Evolutionary conservation across 2,113 vertebrate genomes (phyloP).

Genomic region (Stegastes partitus): DNA sequence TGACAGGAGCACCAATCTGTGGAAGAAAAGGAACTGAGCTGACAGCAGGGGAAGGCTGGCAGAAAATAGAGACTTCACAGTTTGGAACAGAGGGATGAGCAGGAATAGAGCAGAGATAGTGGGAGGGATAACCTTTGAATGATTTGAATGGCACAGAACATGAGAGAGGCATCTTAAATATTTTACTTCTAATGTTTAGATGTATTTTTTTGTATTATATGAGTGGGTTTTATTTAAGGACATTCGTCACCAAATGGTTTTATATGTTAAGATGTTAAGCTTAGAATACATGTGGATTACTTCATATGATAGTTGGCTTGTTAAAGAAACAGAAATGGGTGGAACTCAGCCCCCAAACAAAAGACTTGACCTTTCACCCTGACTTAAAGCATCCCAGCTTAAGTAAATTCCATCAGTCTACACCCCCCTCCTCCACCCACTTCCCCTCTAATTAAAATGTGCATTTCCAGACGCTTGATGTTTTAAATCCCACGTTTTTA

Average conservation of each 20-base stretch:
- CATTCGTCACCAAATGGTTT: not conserved
- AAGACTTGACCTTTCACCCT: constrained; percentile 72
- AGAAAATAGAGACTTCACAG: constrained; percentile 30
- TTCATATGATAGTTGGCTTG: not conserved
- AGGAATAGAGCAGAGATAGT: not conserved
- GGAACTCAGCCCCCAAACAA: constrained; percentile 47
- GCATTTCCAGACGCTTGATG: constrained; percentile 31
- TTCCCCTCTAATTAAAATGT: constrained; percentile 16
- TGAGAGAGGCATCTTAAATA: not conserved
- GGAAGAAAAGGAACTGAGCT: constrained; percentile 32
- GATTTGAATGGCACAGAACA: constrained; percentile 19
- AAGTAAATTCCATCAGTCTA: constrained; percentile 74
- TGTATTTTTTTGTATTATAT: too few relatives aligned
- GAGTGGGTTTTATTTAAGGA: too few relatives aligned
- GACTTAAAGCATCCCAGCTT: constrained; percentile 47
- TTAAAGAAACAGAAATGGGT: constrained; percentile 9
- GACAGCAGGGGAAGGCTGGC: constrained; percentile 32
- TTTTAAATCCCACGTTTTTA: constrained; percentile 30
- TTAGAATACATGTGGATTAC: not conserved
- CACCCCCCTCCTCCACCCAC: not conserved
- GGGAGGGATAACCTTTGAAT: constrained; percentile 30
- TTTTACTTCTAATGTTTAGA: too few relatives aligned
- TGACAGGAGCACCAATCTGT: constrained; percentile 32
- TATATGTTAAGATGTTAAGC: not conserved
- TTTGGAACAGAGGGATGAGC: constrained; percentile 19